Conservation (phyloP, 2,113 vertebrate species). For the Camelus bactrianus region DNA sequence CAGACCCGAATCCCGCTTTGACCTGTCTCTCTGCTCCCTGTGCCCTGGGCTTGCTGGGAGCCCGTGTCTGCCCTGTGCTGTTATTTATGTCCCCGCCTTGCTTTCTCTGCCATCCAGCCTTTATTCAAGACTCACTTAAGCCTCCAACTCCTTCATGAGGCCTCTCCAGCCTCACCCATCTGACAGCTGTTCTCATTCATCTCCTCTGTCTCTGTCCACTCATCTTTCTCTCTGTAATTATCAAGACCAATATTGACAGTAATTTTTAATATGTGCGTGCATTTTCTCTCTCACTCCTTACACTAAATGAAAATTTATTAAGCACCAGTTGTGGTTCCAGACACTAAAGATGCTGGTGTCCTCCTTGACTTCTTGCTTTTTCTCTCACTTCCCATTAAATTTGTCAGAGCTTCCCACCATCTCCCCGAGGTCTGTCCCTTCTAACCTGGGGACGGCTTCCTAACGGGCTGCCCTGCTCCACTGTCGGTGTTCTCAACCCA, state of each 20-base stretch:
- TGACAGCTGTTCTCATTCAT: background rate
- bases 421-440: background rate
- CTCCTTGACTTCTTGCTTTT: background rate
- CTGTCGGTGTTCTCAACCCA: background rate
- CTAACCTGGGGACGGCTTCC: background rate
- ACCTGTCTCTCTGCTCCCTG: fast-evolving
- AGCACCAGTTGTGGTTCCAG: background rate
- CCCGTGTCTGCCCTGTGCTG: background rate
- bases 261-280: background rate
- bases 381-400: background rate
- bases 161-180: background rate
- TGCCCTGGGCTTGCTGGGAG: background rate
- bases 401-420: background rate
- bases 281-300: background rate
- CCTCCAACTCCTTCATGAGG: background rate
- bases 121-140: background rate
- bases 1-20: fast-evolving
- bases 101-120: background rate
- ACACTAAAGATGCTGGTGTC: background rate
- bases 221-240: background rate
- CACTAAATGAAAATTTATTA: background rate
- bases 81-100: background rate
- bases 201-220: background rate
- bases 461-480: background rate
- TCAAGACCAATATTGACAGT: background rate